Base-by-base conservation (phyloP, 2,113 vertebrate genomes). In the Nerophis lumbriciformis region DNA sequence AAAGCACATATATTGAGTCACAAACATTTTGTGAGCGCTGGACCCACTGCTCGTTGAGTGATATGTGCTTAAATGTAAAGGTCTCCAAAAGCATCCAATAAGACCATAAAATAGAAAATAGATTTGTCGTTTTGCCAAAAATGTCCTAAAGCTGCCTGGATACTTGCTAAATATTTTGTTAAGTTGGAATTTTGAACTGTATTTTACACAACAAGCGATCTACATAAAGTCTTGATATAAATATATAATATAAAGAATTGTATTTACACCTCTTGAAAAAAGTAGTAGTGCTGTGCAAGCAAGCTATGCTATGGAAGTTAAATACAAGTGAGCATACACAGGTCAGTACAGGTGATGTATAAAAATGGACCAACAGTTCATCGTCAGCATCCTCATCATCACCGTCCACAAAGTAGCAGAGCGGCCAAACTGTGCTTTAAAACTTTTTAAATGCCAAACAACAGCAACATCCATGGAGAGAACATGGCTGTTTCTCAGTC, bases 231-330 rank as follows among this genome's bases (percentile, higher is more conserved):
- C 66, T 79, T 75, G 6, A 76, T 83, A 87, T 84, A 87, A 83
- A 87, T 85, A 85, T 83, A 87, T 75, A 83, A 75, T 69, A 78
- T 78, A 83, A 78, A 83, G 82, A 83, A 82, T 73, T 80, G 68
- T 87, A 84, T 87, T 76, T 88, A 88, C 86, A 88, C 75, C 61
- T 74, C 47, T 78, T 71, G 71, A 77, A 76, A 71, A 81, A 75
- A 75, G 8, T 42, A 80, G 83, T 85, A 73, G 70, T 75, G 68
- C 39, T 69, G 75, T 79, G 68, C 72, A 59, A 47, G 68, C 72
- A 59, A 47, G 56, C 76, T 81, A 78, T 64, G 37, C 56, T 76
- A 76, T 38, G 51, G 57, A 58, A 67, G 80, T 80, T 83, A 83
- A 82, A 83, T 65, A 76, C 60, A 81, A 70, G 70, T 73, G 48